These are phyloP conservation scores for Carpatolechia fugitivella DNA, from an alignment of 2,888 invertebrate genomes.

Conservation along the genomic window DNA sequence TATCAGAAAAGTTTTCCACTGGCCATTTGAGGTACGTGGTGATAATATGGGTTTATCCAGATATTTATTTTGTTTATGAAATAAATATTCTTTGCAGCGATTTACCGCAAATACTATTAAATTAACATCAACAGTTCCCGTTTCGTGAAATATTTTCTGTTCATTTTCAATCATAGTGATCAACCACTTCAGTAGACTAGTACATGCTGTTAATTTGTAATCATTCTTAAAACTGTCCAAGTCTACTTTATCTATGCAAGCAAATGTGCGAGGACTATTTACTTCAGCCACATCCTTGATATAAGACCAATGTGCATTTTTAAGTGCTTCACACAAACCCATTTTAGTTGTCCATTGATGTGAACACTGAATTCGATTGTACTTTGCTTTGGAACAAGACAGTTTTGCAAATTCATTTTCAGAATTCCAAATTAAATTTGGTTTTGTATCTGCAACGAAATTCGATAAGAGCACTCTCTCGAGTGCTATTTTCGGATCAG, in stretches of 20 bases:
- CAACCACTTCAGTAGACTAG: conserved; percentile 84
- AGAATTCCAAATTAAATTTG: conserved; percentile 66
- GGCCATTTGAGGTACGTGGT: conserved; percentile 59
- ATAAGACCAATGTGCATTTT: conserved; percentile 82
- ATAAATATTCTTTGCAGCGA: conserved; percentile 83
- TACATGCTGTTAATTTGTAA: conserved; percentile 88
- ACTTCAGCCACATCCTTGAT: conserved; percentile 81
- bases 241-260: conserved; percentile 77
- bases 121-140: conserved; percentile 76
- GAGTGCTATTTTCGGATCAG: conserved; percentile 48
- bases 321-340: conserved; percentile 75
- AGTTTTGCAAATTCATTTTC: neutral
- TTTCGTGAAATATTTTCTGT: conserved; percentile 62
- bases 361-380: conserved; percentile 39
- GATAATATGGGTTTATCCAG: conserved; percentile 70
- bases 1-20: conserved; percentile 85
- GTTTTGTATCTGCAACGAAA: conserved; percentile 51
- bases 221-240: conserved; percentile 82
- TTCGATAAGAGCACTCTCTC: conserved; percentile 62
- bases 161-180: conserved; percentile 59
- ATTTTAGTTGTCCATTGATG: conserved; percentile 66
- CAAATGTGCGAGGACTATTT: conserved; percentile 86
- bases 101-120: conserved; percentile 84
- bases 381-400: neutral
- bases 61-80: conserved; percentile 81